phyloP scores from a whole-genome alignment of 2,797 vertebrate species.

The Tokudaia tokunoshimensis region DNA sequence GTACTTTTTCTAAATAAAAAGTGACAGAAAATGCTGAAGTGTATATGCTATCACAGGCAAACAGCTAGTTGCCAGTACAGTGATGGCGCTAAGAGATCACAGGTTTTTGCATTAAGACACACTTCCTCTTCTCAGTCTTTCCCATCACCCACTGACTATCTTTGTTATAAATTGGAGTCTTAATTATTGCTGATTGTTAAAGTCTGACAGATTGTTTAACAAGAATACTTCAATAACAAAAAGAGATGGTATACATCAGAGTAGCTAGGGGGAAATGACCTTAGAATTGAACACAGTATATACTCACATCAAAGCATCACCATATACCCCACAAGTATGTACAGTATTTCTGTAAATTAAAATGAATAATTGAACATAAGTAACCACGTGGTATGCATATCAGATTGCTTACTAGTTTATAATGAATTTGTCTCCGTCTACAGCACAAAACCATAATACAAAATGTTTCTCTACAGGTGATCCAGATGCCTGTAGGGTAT shows the following conservation, averaged over 20 bases:
- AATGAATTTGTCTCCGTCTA: slow-evolving; percentile 70
- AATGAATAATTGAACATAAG: background rate
- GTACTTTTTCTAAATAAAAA: slow-evolving; percentile 16
- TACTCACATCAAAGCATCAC: background rate
- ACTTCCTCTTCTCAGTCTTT: background rate
- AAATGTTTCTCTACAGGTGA: slow-evolving; percentile 36
- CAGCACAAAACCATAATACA: background rate
- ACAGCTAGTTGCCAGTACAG: background rate
- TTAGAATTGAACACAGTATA: background rate
- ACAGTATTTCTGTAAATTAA: background rate
- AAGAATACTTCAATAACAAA: slow-evolving; percentile 78
- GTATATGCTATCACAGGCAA: background rate
- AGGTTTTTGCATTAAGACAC: background rate
- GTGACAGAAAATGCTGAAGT: background rate
- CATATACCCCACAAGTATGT: background rate
- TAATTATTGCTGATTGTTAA: slow-evolving; percentile 73
- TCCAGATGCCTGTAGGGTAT: background rate
- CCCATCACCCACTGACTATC: slow-evolving; percentile 32
- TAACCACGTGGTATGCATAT: slow-evolving; percentile 48
- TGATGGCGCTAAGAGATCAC: background rate
- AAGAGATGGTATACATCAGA: background rate
- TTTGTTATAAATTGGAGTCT: slow-evolving; percentile 54
- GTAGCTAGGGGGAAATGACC: background rate
- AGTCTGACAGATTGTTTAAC: slow-evolving; percentile 51
- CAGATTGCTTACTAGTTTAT: slow-evolving; percentile 65